phyloP scores from a whole-genome alignment of 2,113 vertebrate species.

The Callorhinus ursinus region DNA sequence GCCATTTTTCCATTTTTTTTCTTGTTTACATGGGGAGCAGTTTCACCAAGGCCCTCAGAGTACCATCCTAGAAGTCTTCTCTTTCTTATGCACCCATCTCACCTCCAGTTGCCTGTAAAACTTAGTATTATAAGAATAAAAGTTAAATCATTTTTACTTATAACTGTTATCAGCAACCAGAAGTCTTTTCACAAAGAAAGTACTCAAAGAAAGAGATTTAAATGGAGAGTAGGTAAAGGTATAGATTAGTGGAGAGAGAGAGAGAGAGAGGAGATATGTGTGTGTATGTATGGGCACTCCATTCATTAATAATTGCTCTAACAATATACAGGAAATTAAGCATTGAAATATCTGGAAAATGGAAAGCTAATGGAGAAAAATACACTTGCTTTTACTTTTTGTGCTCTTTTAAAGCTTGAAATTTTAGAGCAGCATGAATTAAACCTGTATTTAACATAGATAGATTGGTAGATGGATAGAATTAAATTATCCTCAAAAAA shows the following conservation, averaged over 20 bases:
- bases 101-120: neutral
- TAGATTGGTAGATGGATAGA: neutral
- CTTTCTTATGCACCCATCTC: neutral
- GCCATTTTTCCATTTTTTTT: neutral
- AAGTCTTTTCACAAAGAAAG: neutral
- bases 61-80: neutral
- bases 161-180: neutral
- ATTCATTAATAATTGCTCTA: neutral
- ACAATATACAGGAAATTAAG: neutral
- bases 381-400: neutral
- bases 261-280: neutral
- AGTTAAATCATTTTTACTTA: neutral
- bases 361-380: neutral
- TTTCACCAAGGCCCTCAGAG: neutral
- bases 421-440: neutral
- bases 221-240: neutral
- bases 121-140: neutral
- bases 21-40: neutral
- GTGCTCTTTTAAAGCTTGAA: neutral
- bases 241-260: neutral
- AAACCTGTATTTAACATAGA: neutral
- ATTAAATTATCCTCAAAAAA: neutral
- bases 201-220: neutral
- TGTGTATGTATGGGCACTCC: neutral
- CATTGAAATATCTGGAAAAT: neutral